These are phyloP conservation scores for Okapia johnstoni DNA, from an alignment of 2,113 vertebrate species.

Conservation along the genomic window DNA sequence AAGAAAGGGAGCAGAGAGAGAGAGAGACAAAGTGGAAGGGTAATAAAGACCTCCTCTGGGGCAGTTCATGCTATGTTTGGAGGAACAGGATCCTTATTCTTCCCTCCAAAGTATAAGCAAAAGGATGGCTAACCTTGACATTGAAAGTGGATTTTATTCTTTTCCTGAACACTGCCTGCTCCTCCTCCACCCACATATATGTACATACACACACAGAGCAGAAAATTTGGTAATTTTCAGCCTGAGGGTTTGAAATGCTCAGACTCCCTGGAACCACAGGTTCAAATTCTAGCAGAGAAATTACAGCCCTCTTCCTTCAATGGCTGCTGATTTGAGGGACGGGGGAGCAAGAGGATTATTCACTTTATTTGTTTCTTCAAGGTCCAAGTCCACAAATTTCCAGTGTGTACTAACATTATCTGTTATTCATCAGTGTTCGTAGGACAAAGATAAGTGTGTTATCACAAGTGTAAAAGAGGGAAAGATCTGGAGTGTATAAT, in stretches of 20 bases:
- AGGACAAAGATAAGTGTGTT: background rate
- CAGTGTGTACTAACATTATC: background rate
- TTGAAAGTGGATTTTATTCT: background rate
- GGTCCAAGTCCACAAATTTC: background rate
- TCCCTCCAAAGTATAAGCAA: background rate
- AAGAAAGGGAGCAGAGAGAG: background rate
- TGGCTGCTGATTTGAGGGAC: background rate
- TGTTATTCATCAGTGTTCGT: background rate
- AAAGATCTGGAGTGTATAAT: background rate
- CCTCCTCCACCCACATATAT: accelerated
- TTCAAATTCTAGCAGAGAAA: background rate
- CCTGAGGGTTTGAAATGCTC: background rate
- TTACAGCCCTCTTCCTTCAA: background rate
- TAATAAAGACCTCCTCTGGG: background rate
- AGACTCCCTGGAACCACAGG: background rate
- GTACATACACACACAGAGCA: background rate
- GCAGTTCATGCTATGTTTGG: background rate
- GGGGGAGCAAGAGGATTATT: background rate
- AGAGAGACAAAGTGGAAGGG: background rate
- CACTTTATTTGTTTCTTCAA: background rate
- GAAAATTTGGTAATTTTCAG: background rate
- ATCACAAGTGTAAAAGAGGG: background rate
- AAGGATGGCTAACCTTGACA: background rate
- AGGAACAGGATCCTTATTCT: background rate
- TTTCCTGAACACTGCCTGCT: background rate